Conservation (phyloP, 2,888 invertebrate genomes). For the Syritta pipiens region DNA sequence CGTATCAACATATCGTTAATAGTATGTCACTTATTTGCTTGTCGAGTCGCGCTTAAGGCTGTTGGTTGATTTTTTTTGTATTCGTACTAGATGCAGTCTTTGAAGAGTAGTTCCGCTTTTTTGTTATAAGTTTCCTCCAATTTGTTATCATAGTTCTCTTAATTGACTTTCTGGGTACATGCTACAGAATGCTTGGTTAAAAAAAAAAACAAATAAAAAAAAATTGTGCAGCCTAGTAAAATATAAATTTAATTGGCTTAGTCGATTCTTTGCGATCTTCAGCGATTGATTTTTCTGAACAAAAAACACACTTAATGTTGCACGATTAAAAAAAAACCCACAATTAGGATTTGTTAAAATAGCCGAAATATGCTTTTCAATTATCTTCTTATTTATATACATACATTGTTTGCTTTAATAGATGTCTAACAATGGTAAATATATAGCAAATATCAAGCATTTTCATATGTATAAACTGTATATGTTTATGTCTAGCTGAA, state of each 20-base stretch:
- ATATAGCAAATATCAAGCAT: too few relatives aligned
- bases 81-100: constrained; percentile 16
- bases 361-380: neutral
- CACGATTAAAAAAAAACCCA: too few relatives aligned
- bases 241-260: too few relatives aligned
- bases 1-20: neutral
- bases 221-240: too few relatives aligned
- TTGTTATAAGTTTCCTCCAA: constrained; percentile 37
- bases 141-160: constrained; percentile 4
- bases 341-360: neutral
- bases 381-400: too few relatives aligned
- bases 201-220: neutral
- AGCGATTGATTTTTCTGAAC: too few relatives aligned
- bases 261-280: too few relatives aligned
- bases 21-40: constrained; percentile 4
- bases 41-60: constrained; percentile 1
- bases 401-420: too few relatives aligned
- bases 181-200: constrained; percentile 9
- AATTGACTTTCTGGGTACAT: constrained; percentile 19
- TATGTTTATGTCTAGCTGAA: too few relatives aligned
- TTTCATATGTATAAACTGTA: too few relatives aligned
- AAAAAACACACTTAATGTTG: too few relatives aligned
- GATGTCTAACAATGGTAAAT: too few relatives aligned
- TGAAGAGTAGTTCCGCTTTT: constrained; percentile 49
- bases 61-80: constrained; percentile 8